Percentiles rank a stretch among this genome's conserved stretches.
phyloP scores from a whole-genome alignment of 2,113 vertebrate species.

The Amphiprion percula region DNA sequence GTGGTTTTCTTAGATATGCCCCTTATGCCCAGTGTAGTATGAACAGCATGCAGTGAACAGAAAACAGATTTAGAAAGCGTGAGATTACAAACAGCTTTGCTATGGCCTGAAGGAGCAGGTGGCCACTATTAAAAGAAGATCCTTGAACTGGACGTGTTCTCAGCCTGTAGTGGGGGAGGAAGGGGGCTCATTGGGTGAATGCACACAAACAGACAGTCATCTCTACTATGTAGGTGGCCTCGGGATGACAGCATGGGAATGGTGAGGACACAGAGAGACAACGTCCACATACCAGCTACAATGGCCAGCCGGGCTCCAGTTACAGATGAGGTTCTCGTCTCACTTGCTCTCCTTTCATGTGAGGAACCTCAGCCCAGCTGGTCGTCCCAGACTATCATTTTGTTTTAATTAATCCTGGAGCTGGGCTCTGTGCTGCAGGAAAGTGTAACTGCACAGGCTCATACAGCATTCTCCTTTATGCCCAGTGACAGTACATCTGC shows the following conservation, averaged over 20 bases:
- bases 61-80: constrained; percentile 74
- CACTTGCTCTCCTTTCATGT: constrained; percentile 34
- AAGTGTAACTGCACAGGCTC: constrained; percentile 59
- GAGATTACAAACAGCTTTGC: constrained; percentile 69
- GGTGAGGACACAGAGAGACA: constrained; percentile 47
- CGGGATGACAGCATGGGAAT: constrained; percentile 42
- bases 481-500: constrained; percentile 53
- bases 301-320: constrained; percentile 23
- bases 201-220: constrained; percentile 66
- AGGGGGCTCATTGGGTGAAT: constrained; percentile 35
- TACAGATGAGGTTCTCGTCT: constrained; percentile 32
- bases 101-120: constrained; percentile 77
- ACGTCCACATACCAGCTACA: constrained; percentile 36
- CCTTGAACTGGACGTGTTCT: constrained; percentile 75
- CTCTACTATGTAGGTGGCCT: constrained; percentile 71
- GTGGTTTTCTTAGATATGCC: neutral
- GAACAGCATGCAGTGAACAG: constrained; percentile 54
- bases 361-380: constrained; percentile 43
- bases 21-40: neutral
- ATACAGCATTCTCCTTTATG: constrained; percentile 55
- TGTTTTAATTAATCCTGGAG: constrained; percentile 64
- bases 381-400: constrained; percentile 43
- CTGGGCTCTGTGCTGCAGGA: constrained; percentile 18
- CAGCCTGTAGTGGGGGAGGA: constrained; percentile 7
- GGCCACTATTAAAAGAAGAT: constrained; percentile 79